phyloP scores from a whole-genome alignment of 2,888 invertebrate genomes.

The Synergus itoensis region DNA sequence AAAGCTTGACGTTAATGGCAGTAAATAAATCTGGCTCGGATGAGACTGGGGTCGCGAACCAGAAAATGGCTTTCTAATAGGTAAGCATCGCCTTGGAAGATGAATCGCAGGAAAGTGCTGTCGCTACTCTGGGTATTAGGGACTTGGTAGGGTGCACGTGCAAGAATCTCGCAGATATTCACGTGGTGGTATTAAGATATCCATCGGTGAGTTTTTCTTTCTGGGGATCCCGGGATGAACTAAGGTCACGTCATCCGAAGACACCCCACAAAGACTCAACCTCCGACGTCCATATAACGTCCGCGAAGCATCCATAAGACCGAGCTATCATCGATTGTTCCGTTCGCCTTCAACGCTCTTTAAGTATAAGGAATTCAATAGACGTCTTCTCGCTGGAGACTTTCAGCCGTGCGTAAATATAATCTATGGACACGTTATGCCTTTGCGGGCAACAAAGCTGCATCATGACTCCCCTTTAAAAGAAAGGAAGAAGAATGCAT shows the following conservation, averaged over 20 bases:
- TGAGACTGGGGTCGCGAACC: constrained; percentile 1
- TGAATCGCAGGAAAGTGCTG: constrained; percentile 5
- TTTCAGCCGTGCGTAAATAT: constrained; percentile 57
- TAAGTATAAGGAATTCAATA: constrained; percentile 67
- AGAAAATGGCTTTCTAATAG: constrained; percentile 47
- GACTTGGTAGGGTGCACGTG: constrained; percentile 20
- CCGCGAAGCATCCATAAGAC: constrained; percentile 61
- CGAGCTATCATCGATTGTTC: constrained; percentile 72
- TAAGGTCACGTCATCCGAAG: constrained; percentile 67
- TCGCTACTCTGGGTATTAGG: not conserved
- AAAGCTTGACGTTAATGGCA: not conserved
- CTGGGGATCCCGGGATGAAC: constrained; percentile 51
- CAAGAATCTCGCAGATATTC: constrained; percentile 1
- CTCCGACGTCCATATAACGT: constrained; percentile 44
- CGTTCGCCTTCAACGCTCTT: constrained; percentile 52
- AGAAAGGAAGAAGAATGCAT: constrained; percentile 30
- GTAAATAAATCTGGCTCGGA: not conserved
- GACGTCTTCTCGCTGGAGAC: constrained; percentile 56
- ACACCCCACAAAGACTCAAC: constrained; percentile 61
- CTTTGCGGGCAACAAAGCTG: constrained; percentile 7
- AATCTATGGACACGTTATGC: constrained; percentile 47
- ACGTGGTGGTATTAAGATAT: constrained; percentile 65
- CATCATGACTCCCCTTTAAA: constrained; percentile 1
- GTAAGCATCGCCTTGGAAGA: not conserved
- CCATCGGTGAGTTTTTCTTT: constrained; percentile 65